These are phyloP conservation scores for Crepidodera aurea DNA, from an alignment of 2,888 invertebrate genomes.

Conservation along the genomic window DNA sequence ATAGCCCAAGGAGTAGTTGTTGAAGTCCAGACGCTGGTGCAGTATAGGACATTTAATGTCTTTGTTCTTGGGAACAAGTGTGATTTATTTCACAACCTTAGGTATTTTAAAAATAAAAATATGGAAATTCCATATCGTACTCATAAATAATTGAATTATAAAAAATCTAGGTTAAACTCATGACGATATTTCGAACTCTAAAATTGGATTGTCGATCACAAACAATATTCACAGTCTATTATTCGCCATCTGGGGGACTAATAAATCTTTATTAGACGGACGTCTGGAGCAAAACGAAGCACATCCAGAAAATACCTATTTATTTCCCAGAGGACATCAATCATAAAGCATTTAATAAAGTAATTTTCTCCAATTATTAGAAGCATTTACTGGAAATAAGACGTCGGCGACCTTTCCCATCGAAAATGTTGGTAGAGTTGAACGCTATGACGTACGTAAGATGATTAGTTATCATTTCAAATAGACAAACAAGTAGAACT, in stretches of 20 bases:
- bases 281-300: conserved; percentile 25
- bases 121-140: no score
- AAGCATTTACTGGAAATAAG: background rate
- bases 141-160: conserved; percentile 2
- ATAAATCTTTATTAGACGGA: conserved; percentile 23
- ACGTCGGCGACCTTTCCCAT: background rate
- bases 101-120: no score
- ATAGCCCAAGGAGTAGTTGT: no score
- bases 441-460: no score
- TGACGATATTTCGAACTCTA: background rate
- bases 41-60: no score
- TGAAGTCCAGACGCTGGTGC: no score
- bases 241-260: conserved; percentile 7
- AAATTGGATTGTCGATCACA: background rate
- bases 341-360: conserved; percentile 29
- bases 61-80: no score
- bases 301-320: conserved; percentile 30
- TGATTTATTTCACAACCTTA: no score
- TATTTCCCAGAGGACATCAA: conserved; percentile 29
- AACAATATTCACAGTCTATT: conserved; percentile 21
- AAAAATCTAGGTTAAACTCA: conserved; percentile 4
- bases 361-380: conserved; percentile 18
- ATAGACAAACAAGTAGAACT: no score
- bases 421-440: no score
- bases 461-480: no score